Evolutionary conservation across 2,113 vertebrate species (phyloP), one percentile per base, ranked within the genome.

Genomic region (Vulpes ferrilata): DNA sequence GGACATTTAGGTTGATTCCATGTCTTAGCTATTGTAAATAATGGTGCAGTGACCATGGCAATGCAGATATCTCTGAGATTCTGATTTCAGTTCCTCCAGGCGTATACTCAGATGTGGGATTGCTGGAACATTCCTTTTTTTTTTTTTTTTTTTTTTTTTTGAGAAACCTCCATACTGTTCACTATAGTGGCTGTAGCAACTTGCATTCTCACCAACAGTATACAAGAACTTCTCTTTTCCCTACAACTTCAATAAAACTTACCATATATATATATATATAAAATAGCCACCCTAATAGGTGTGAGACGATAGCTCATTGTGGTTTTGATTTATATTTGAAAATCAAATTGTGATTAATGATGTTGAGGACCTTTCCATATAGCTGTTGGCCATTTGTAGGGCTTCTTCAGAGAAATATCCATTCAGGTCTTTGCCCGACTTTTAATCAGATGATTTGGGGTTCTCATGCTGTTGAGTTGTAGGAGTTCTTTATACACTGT

Each of bases 281-380:
- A 35, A 35, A 35, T 35, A 35, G n/a, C 15, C 16, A 19, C n/a
- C 51, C 15, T 67, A 48, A 90, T 51, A 90, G 48, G 6, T 65
- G 15, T 90, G 48, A 90, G 22, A 13, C 35, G 30, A 48, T 90
- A 67, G n/a, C 17, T 90, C 69, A 35, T n/a, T 79, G 22, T 85
- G 51, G 22, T 69, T 90, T 85, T 85, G 15, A 85, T 69, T 79
- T 85, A 17, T 51, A 78, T 67, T 95, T 69, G 93, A 78, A 69
- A 95, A 59, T 85, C 51, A 78, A 65, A 65, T 65, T 38, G 35
- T 62, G 8, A 38, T 90, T 48, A 48, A 12, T 85, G 30, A 48
- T 79, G 60, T n/a, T 76, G 71, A 95, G 67, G 71, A 67, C 51
- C 16, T 67, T 84, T 78, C n/a, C 15, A 51, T 79, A 51, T 85